Evolutionary conservation across 2,113 vertebrate genomes (phyloP).

Genomic region (Elephantulus edwardii): DNA sequence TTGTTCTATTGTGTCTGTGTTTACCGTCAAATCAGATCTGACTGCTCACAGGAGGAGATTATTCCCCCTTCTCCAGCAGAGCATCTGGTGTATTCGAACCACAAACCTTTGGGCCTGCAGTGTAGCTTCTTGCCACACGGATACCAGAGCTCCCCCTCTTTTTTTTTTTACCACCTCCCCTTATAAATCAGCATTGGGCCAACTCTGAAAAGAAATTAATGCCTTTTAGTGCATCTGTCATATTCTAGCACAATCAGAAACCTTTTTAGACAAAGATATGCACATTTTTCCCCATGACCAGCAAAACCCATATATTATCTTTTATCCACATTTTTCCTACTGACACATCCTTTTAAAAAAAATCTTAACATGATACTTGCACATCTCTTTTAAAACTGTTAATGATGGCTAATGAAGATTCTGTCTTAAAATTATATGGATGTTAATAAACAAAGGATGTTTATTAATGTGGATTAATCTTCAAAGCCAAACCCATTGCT

Average conservation of each 20-base stretch:
- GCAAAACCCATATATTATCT: neutral
- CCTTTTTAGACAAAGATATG: neutral
- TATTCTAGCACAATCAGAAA: neutral
- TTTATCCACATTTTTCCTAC: neutral
- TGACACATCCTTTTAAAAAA: neutral
- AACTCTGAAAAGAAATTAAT: neutral
- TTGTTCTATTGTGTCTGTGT: no score
- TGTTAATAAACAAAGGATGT: neutral
- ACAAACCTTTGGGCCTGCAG: no score
- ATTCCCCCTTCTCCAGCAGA: no score
- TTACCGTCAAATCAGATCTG: no score
- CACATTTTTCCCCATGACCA: neutral
- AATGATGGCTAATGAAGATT: neutral
- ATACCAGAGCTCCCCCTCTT: no score
- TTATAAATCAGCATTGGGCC: neutral
- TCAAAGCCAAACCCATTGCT: no score
- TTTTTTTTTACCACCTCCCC: no score
- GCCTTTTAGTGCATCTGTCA: neutral
- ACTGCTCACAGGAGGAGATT: no score
- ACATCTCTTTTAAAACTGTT: neutral
- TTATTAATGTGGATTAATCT: conserved; percentile 10
- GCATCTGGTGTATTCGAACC: no score
- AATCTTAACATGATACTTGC: neutral
- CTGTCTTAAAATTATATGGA: conserved; percentile 27
- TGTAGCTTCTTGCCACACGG: no score